phyloP scores from a whole-genome alignment of 1,140 invertebrate species.

The Bombus pyrosoma region DNA sequence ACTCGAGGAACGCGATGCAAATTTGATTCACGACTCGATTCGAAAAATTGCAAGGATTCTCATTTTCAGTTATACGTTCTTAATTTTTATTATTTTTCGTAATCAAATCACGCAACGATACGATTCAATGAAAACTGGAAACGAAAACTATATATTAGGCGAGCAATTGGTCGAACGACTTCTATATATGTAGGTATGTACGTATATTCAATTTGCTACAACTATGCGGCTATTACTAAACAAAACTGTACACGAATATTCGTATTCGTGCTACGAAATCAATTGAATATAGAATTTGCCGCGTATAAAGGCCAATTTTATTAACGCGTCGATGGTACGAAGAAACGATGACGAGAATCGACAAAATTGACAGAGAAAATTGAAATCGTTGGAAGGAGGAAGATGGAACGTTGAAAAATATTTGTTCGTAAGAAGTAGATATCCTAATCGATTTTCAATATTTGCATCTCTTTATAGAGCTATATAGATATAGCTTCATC shows the following conservation, averaged over 20 bases:
- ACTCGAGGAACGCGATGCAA: background rate
- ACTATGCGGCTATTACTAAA: background rate
- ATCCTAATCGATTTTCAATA: constrained; percentile 69
- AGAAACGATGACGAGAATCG: constrained; percentile 5
- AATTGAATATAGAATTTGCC: background rate
- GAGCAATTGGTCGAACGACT: background rate
- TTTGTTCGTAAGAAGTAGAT: constrained; percentile 61
- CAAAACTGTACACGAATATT: background rate
- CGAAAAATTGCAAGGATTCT: background rate
- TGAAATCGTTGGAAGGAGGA: background rate
- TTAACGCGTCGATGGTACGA: background rate
- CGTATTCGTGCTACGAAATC: background rate
- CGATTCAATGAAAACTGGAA: background rate
- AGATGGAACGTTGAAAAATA: constrained; percentile 56
- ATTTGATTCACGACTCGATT: background rate
- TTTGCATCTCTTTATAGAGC: constrained; percentile 29
- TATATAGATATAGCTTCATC: background rate
- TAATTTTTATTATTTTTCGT: background rate
- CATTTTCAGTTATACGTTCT: background rate
- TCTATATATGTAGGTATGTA: background rate
- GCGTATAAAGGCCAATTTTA: background rate
- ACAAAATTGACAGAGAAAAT: constrained; percentile 18
- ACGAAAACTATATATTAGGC: background rate
- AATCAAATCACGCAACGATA: background rate
- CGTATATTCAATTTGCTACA: background rate